phyloP scores from a whole-genome alignment of 2,797 vertebrate genomes.

The Spondyliosoma cantharus region DNA sequence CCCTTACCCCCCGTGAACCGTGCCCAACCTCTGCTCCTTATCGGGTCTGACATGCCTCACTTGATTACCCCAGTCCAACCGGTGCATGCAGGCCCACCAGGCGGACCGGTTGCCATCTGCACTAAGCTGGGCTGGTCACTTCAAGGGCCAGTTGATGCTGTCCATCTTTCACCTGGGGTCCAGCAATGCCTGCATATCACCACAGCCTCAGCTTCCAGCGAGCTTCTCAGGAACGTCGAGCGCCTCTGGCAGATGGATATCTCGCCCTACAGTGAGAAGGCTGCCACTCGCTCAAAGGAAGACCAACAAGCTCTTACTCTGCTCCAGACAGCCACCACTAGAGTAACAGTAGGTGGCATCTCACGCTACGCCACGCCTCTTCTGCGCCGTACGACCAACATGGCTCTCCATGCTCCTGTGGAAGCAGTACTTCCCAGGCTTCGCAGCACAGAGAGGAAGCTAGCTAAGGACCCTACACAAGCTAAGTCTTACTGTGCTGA shows the following conservation, averaged over 20 bases:
- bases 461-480: constrained; percentile 1
- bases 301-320: neutral
- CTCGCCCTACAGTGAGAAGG: constrained; percentile 6
- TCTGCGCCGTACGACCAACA: neutral
- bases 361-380: neutral
- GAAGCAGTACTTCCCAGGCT: constrained; percentile 14
- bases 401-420: neutral
- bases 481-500: constrained; percentile 11
- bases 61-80: constrained; percentile 12
- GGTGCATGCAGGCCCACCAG: neutral
- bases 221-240: constrained; percentile 7
- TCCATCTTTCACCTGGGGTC: neutral
- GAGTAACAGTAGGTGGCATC: neutral
- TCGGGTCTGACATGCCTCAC: constrained; percentile 24
- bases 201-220: neutral
- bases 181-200: constrained; percentile 2
- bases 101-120: neutral
- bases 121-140: constrained; percentile 20
- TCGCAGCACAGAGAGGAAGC: constrained; percentile 1
- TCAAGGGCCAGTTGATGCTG: constrained; percentile 8
- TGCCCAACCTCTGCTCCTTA: constrained; percentile 26
- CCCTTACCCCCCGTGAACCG: neutral
- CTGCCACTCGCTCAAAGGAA: constrained; percentile 18
- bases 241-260: constrained; percentile 15
- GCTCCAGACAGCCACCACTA: neutral